Evolutionary conservation across 92 coral and sea anemone genomes (phyloP).

Genomic region (Siderastrea siderea): DNA sequence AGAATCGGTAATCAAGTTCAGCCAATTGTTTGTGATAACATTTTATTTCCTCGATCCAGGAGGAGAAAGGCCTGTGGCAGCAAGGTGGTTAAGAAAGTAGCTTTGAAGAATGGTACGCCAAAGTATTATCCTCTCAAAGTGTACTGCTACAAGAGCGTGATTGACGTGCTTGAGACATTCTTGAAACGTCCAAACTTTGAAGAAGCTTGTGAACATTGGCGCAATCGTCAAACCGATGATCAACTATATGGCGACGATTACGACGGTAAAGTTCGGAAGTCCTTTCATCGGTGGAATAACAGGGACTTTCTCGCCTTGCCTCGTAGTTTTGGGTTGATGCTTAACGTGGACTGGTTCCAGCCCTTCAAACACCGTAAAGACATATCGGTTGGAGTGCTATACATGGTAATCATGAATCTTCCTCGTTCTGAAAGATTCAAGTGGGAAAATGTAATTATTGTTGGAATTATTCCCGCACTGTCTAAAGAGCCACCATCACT

Average conservation of each 20-base stretch:
- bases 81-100: slow-evolving; percentile 15
- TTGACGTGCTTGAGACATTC: slow-evolving; percentile 40
- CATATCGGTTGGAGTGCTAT: slow-evolving; percentile 4
- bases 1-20: slow-evolving; percentile 31
- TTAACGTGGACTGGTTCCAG: slow-evolving; percentile 71
- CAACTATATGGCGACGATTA: slow-evolving; percentile 55
- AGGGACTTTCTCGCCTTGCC: slow-evolving; percentile 38
- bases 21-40: slow-evolving; percentile 32
- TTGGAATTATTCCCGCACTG: slow-evolving; percentile 71
- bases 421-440: slow-evolving; percentile 25
- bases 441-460: slow-evolving; percentile 39
- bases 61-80: slow-evolving; percentile 38
- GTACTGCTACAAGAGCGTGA: slow-evolving; percentile 55
- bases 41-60: slow-evolving; percentile 26
- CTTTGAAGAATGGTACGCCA: slow-evolving; percentile 9
- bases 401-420: slow-evolving; percentile 35
- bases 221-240: slow-evolving; percentile 21
- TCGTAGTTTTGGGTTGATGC: slow-evolving; percentile 46
- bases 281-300: slow-evolving; percentile 44
- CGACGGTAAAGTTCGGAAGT: slow-evolving; percentile 70
- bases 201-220: slow-evolving; percentile 60
- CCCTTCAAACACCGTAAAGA: slow-evolving; percentile 43
- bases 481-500: slow-evolving; percentile 57
- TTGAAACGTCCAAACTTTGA: slow-evolving; percentile 47
- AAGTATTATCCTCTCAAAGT: slow-evolving; percentile 42